Evolutionary conservation across 1,140 invertebrate species (phyloP).

Genomic region (Drosophila baimaii): DNA sequence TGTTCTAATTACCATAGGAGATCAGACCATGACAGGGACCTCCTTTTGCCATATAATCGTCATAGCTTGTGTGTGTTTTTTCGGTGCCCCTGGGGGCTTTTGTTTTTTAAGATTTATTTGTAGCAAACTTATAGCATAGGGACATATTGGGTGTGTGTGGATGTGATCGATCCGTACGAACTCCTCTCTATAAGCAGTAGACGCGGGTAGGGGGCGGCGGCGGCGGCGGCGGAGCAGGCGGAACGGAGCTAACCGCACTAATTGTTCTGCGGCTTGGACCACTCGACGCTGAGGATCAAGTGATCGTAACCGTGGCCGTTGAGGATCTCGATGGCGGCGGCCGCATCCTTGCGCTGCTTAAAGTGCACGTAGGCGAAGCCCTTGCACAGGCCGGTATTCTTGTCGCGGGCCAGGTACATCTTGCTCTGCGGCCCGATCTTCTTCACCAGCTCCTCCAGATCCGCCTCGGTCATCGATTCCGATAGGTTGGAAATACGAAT

Average conservation of each 20-base stretch:
- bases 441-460: slow-evolving; percentile 97
- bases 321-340: slow-evolving; percentile 94
- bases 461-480: slow-evolving; percentile 96
- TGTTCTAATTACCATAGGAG: neutral
- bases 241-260: slow-evolving; percentile 40
- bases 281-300: slow-evolving; percentile 98
- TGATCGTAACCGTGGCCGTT: slow-evolving; percentile 99
- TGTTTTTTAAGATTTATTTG: slow-evolving; percentile 53
- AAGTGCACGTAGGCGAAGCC: slow-evolving; percentile 99
- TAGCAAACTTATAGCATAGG: slow-evolving; percentile 70
- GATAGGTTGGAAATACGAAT: slow-evolving; percentile 99
- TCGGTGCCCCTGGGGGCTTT: slow-evolving; percentile 22
- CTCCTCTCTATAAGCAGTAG: slow-evolving; percentile 37
- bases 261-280: slow-evolving; percentile 94
- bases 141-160: slow-evolving; percentile 27
- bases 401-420: slow-evolving; percentile 95
- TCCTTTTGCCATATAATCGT: neutral
- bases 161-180: slow-evolving; percentile 40
- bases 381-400: slow-evolving; percentile 92
- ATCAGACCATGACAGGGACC: neutral
- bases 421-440: slow-evolving; percentile 87
- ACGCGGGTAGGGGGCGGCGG: slow-evolving; percentile 15
- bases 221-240: slow-evolving; percentile 15
- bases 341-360: slow-evolving; percentile 94
- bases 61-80: slow-evolving; percentile 5